Evolutionary conservation across 2,797 vertebrate species (phyloP), one percentile per base, ranked within the genome.

Genomic region (Phalloptychus januarius): DNA sequence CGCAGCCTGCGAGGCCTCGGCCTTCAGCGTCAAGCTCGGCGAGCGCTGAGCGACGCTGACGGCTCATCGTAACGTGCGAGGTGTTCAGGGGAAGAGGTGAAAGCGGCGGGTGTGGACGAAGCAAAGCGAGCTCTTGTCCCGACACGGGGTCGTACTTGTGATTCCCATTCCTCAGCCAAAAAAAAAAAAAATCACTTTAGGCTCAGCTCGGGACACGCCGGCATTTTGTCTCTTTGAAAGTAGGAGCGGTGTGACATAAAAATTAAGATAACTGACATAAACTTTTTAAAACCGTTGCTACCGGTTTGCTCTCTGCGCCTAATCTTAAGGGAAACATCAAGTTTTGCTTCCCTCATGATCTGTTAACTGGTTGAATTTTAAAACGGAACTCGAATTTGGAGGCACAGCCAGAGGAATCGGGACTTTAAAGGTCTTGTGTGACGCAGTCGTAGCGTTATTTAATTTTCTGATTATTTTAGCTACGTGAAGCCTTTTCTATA

Each of bases 1-100:
- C 73, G 0, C 44, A 61, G 87, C 89, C 71, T 76, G 89, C 85
- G 75, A 58, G 54, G 45, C 74, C 2, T n/a, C 76, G 5, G 75
- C 72, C 42, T 80, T 79, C 82, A 0, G 74, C 46, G 63, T 84
- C 15, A 56, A 54, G 42, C 45, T 38, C 74, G 73, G 78, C 1
- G 76, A 12, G 50, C 23, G 50, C 23, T 5, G 10, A 54, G 52
- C 12, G 52, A 52, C 20, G 7, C n/a, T 80, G 78, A 58, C 1
- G 56, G 56, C n/a, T 31, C 28, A 31, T 58, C 28, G 31, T 79
- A 45, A n/a, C 18, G 65, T 28, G 67, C 78, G 67, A 81, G 38
- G 50, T 82, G 79, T 58, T 38, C 45, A 74, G 81, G 63, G 54
- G 20, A 33, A 13, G n/a, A 54, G 23, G 23, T 16, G 45, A 13